Conservation (phyloP, 2,888 invertebrate species). For the Ectemnius continuus region DNA sequence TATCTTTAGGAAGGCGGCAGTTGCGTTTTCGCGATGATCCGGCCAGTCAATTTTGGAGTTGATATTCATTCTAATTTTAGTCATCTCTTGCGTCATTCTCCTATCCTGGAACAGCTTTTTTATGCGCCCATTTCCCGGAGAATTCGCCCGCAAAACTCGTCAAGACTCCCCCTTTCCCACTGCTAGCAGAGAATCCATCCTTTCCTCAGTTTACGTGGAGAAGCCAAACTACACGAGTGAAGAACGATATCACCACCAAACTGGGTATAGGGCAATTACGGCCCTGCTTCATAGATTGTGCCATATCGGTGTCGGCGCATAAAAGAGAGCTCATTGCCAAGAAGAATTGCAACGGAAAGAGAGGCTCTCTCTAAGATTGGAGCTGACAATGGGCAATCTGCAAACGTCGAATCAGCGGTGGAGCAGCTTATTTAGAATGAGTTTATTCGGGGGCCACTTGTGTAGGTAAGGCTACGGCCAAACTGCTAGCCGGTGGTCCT, state of each 20-base stretch:
- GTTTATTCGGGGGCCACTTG: neutral
- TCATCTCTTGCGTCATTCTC: slow-evolving; percentile 42
- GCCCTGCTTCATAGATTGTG: too few relatives aligned
- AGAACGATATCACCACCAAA: too few relatives aligned
- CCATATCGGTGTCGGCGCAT: too few relatives aligned
- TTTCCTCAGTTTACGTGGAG: too few relatives aligned
- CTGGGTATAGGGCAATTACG: too few relatives aligned
- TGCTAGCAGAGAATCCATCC: too few relatives aligned
- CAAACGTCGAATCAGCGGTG: too few relatives aligned
- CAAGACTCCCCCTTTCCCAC: neutral
- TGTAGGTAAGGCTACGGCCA: neutral
- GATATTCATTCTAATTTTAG: slow-evolving; percentile 60
- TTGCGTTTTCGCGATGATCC: slow-evolving; percentile 32
- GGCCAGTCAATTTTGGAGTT: slow-evolving; percentile 53
- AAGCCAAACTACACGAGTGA: too few relatives aligned
- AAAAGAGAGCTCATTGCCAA: too few relatives aligned
- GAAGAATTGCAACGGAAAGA: too few relatives aligned
- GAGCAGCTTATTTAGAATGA: neutral
- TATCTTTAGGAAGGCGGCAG: slow-evolving; percentile 11
- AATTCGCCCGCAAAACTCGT: neutral
- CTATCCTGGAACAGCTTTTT: slow-evolving; percentile 34
- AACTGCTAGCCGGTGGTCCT: slow-evolving; percentile 14
- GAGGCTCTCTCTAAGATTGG: too few relatives aligned
- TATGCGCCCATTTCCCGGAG: slow-evolving; percentile 7
- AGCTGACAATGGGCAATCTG: too few relatives aligned